Base-by-base conservation (phyloP, 2,888 invertebrate species). In the Tetanocera ferruginea region DNA sequence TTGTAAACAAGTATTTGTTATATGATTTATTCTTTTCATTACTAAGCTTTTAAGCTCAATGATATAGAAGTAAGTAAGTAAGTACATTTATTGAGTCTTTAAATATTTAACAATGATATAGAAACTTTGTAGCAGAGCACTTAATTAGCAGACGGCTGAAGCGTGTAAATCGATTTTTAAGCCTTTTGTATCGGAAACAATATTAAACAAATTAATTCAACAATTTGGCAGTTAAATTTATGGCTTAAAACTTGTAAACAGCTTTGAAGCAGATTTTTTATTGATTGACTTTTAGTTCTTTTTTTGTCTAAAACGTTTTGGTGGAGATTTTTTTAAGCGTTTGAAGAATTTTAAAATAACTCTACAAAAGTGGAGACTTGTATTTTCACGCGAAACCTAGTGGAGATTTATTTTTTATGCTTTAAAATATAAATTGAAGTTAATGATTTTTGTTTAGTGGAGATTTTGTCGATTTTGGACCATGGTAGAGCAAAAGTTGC, bases 101-200 rank as follows among this genome's bases (percentile, higher is more conserved):
- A 9, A 14, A 9, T 49, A 9, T 49, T 14, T 6, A 49, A 6
- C 19, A 1, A 1, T 55, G 19, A 8, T n/a, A 19, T 19, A 23
- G 55, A n/a, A 23, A 55, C 19, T 55, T 25, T 23, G 11, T 60
- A 28, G 43, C n/a, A 14, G 1, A 37, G 23, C 9, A n/a, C 23
- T 6, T 67, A 11, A 3, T 5, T 9, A 14, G 28, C 17, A 64
- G 9, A 17, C 17, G 37, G 0, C 5, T 31, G n/a, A 3, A 17
- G n/a, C n/a, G 66, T 19, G 67, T 23, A 34, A 67, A 69, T 69
- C 17, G 28, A 51, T 51, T 51, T 69, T 69, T 5, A 49, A 51
- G 51, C 49, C 62, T 3, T 25, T 17, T 6, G 9, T 62, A 62
- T 1, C 28, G 62, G 5, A 28, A 5, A 8, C 62, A 14, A 62